Base-by-base conservation (phyloP, 1,140 invertebrate genomes). In the Apis cerana region DNA sequence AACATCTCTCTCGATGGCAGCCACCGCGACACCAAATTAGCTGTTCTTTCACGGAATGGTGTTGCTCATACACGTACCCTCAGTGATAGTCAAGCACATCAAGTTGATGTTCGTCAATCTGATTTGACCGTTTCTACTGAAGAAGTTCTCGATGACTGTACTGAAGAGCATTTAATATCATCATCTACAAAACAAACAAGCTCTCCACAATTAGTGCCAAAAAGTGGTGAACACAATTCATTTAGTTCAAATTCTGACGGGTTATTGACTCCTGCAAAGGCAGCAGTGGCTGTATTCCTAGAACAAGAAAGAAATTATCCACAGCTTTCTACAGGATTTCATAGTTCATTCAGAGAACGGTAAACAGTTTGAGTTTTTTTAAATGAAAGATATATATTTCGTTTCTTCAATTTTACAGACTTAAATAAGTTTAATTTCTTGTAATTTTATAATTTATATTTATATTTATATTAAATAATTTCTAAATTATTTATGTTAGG, bases 1-100 rank as follows among this genome's bases (percentile, higher is more conserved):
- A 99, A 99, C 95, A 99, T 99, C 91, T 98, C 98, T 78, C 95
- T 99, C 76, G 98, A 99, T 95, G 98, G 98, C 74, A 97, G 96
- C 89, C 97, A 98, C 94, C 96, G 96, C 89, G 98, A 98, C 93
- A 98, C 97, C 75, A 97, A 96, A 92, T 93, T 97, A 89, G 95
- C 95, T 59, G 92, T 95, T n/a, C 83, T 96, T 62, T 93, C 95
- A 58, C 90, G 93, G 71, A 95, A 94, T 86, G 93, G 92, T 48
- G 89, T 90, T 72, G 90, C 93, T 71, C 91, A 91, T 75, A 75
- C 83, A 27, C 92, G 82, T 90, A 93, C 88, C 11, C 89, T 81
- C 43, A 92, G 83, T 82, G 86, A 90, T 69, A 80, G 86, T 61
- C 88, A 89, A 27, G 68, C 76, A 21, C 83, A 87, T 58, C 87